A percentile compares a stretch with the other conserved stretches of the same genome.
Evolutionary conservation across 2,113 vertebrate species (phyloP).

Genomic region (Sarotherodon lohbergeri): DNA sequence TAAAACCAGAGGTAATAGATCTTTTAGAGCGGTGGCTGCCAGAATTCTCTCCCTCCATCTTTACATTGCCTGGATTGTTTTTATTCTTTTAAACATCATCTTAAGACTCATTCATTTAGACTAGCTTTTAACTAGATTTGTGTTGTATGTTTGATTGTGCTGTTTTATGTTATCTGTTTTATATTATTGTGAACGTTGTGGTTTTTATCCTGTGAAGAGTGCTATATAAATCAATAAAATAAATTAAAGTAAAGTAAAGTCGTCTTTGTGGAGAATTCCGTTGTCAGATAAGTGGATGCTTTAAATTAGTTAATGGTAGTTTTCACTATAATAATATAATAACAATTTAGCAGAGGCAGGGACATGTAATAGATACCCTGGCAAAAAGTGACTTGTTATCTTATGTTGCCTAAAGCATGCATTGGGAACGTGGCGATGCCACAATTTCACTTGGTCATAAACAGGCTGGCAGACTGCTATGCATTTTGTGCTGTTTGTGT

Average conservation of each 20-base stretch:
- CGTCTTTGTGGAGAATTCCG: fast-evolving
- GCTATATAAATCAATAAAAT: not conserved
- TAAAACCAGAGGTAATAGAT: not conserved
- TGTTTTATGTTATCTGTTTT: not conserved
- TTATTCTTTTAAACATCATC: not conserved
- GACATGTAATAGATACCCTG: not conserved
- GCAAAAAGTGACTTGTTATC: not conserved
- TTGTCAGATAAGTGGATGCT: not conserved
- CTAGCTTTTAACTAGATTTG: not conserved
- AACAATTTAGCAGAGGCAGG: not conserved
- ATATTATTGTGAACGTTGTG: not conserved
- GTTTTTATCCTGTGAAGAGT: not conserved
- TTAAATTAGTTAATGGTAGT: not conserved
- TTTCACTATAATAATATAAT: not conserved
- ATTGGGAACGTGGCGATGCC: not conserved
- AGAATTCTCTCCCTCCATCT: not conserved
- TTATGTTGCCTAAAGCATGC: not conserved
- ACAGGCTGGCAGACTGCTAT: not conserved
- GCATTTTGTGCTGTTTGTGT: not conserved
- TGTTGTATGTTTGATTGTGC: not conserved
- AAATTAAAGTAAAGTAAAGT: not conserved
- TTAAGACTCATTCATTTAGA: not conserved
- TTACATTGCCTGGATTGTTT: not conserved
- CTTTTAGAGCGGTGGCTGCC: not conserved
- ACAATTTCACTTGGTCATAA: not conserved